These are phyloP conservation scores for Apostichopus leukothele DNA, from an alignment of 53 echinoderm and acorn worm species.

Conservation along the genomic window DNA sequence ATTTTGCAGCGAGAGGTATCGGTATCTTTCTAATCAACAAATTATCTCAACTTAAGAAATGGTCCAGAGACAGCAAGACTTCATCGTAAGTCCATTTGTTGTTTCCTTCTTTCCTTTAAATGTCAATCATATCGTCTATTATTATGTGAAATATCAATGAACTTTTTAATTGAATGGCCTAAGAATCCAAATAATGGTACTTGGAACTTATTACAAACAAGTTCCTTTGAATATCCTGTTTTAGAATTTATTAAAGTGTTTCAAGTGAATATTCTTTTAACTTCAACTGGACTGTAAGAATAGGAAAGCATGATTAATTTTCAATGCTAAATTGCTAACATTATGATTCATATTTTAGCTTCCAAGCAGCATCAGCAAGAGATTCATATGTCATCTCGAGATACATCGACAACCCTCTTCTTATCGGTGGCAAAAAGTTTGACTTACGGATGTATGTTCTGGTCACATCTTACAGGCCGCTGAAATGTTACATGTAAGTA, in stretches of 20 bases:
- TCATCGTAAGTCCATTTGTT: slow-evolving; percentile 71
- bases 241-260: no score
- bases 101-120: no score
- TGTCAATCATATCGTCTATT: no score
- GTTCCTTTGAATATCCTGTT: no score
- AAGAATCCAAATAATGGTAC: no score
- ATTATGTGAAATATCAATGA: no score
- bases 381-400: slow-evolving; percentile 89
- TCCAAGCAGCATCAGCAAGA: slow-evolving; percentile 88
- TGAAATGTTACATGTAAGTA: slow-evolving; percentile 94
- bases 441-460: slow-evolving; percentile 89
- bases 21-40: slow-evolving; percentile 98
- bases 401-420: slow-evolving; percentile 95
- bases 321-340: no score
- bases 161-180: no score
- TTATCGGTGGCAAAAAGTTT: slow-evolving; percentile 99
- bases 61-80: slow-evolving; percentile 96
- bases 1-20: slow-evolving; percentile 80
- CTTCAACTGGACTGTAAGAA: no score
- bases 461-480: slow-evolving; percentile 92
- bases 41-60: slow-evolving; percentile 96
- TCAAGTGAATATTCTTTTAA: no score
- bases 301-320: no score
- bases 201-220: no score
- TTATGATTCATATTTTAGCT: slow-evolving; percentile 51